Conservation (phyloP, 2,797 vertebrate species). For the Cossypha polioptera region DNA sequence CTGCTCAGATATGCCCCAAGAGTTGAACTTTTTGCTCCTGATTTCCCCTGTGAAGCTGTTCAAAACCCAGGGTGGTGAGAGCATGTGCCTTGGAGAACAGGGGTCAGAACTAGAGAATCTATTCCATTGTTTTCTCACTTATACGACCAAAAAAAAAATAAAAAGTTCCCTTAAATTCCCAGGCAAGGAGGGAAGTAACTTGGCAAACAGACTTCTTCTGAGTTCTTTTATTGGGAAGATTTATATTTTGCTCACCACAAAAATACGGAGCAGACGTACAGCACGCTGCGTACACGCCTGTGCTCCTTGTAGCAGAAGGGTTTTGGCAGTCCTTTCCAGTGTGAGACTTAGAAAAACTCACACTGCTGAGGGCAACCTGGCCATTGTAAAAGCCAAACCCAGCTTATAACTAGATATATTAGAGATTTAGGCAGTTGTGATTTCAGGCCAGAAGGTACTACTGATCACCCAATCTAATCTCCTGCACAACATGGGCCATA, state of each 20-base stretch:
- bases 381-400: background rate
- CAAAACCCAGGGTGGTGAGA: background rate
- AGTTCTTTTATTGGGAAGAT: slow-evolving; percentile 36
- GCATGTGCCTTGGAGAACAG: background rate
- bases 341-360: background rate
- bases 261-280: background rate
- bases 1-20: slow-evolving; percentile 26
- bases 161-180: background rate
- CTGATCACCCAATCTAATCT: background rate
- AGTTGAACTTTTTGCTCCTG: slow-evolving; percentile 6
- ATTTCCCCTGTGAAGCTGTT: background rate
- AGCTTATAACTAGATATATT: background rate
- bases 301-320: slow-evolving; percentile 12
- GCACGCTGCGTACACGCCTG: background rate
- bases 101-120: slow-evolving; percentile 2
- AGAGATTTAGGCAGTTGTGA: background rate
- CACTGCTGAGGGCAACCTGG: background rate
- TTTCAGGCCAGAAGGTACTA: background rate
- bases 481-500: background rate
- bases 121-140: slow-evolving; percentile 20
- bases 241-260: slow-evolving; percentile 37
- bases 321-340: background rate
- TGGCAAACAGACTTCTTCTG: slow-evolving; percentile 21
- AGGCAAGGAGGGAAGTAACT: slow-evolving; percentile 42
- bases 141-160: background rate